Conservation (phyloP, 2,888 invertebrate genomes). For the Halocaridina rubra region DNA sequence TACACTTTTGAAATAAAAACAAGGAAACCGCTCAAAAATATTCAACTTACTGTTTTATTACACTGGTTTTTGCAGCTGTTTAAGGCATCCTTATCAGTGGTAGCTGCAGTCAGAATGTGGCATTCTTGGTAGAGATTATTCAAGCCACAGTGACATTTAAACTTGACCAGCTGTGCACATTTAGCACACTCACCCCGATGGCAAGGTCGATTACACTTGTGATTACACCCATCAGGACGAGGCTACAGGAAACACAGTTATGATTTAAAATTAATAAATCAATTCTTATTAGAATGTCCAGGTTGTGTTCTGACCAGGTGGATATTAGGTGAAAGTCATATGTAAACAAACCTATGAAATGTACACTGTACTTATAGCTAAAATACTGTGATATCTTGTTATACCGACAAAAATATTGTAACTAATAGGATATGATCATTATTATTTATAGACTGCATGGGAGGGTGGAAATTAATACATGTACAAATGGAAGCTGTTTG, state of each 20-base stretch:
- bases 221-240: constrained; percentile 69
- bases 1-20: background rate
- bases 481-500: no score
- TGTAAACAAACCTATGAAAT: no score
- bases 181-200: constrained; percentile 79
- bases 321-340: no score
- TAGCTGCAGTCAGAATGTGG: constrained; percentile 73
- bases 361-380: no score
- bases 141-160: constrained; percentile 85
- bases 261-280: no score
- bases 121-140: constrained; percentile 83
- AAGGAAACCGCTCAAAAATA: background rate
- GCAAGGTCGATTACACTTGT: constrained; percentile 69
- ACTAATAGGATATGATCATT: no score
- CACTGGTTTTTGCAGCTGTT: constrained; percentile 85
- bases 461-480: no score
- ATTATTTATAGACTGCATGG: no score
- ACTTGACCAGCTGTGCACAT: constrained; percentile 78
- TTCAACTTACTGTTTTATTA: constrained; percentile 63
- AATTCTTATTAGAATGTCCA: no score
- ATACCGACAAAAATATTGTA: no score
- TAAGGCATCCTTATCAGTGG: constrained; percentile 68
- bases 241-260: constrained; percentile 62
- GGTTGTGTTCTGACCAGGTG: no score
- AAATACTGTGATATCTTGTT: no score